Conservation (phyloP, 2,113 vertebrate genomes). For the Petroica traversi region DNA sequence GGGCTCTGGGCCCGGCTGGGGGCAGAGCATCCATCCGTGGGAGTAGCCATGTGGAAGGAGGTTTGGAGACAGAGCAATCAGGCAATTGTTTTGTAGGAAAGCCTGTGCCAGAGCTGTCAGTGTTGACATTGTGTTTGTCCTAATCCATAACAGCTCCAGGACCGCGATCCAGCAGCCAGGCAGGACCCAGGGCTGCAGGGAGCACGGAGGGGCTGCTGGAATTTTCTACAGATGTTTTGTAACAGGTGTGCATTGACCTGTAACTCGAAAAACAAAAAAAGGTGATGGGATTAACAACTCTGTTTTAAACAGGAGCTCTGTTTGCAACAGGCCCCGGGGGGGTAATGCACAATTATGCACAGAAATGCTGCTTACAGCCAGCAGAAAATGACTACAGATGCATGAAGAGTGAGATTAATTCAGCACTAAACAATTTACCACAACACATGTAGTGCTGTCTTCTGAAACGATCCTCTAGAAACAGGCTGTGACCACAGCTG, state of each 20-base stretch:
- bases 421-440: neutral
- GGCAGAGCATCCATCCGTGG: neutral
- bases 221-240: neutral
- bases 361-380: neutral
- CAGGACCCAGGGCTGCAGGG: neutral
- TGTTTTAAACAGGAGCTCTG: neutral
- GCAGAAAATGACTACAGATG: neutral
- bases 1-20: neutral
- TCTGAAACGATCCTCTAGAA: neutral
- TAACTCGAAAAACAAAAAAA: neutral
- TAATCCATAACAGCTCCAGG: neutral
- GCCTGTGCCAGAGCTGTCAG: neutral
- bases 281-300: neutral
- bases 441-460: neutral
- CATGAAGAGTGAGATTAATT: neutral
- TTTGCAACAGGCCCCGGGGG: neutral
- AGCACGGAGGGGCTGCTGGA: neutral
- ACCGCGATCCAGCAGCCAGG: neutral
- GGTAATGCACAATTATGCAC: neutral
- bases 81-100: neutral
- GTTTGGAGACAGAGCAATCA: neutral
- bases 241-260: neutral
- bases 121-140: neutral
- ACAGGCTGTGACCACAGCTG: neutral
- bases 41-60: neutral